phyloP scores from a whole-genome alignment of 2,797 vertebrate genomes.

The Tadarida brasiliensis region DNA sequence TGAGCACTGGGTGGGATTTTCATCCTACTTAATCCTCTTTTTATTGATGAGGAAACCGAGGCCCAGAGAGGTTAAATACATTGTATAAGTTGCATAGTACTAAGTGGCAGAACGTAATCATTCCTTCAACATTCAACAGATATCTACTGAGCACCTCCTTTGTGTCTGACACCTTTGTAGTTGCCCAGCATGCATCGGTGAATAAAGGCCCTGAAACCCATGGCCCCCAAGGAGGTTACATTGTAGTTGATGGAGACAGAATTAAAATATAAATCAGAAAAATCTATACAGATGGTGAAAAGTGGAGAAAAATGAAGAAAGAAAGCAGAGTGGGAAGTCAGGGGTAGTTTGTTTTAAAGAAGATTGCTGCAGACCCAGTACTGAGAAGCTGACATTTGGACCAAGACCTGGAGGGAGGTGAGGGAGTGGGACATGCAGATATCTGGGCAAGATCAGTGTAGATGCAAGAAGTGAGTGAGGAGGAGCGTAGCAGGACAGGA shows the following conservation, averaged over 20 bases:
- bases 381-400: conserved; percentile 2
- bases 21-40: conserved; percentile 15
- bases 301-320: neutral
- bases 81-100: neutral
- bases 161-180: neutral
- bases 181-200: neutral
- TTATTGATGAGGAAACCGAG: conserved; percentile 58
- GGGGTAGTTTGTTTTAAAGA: neutral
- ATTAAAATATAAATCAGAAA: conserved; percentile 26
- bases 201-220: neutral
- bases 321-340: neutral
- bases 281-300: neutral
- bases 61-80: neutral
- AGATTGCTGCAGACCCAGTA: neutral
- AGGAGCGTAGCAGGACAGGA: neutral
- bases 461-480: neutral
- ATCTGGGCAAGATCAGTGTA: neutral
- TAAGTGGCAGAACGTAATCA: neutral
- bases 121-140: neutral
- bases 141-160: neutral
- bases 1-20: neutral
- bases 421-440: neutral
- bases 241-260: neutral
- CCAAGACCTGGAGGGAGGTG: neutral
- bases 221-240: neutral